Conservation (phyloP, 2,888 invertebrate genomes). For the Nudaria mundana region DNA sequence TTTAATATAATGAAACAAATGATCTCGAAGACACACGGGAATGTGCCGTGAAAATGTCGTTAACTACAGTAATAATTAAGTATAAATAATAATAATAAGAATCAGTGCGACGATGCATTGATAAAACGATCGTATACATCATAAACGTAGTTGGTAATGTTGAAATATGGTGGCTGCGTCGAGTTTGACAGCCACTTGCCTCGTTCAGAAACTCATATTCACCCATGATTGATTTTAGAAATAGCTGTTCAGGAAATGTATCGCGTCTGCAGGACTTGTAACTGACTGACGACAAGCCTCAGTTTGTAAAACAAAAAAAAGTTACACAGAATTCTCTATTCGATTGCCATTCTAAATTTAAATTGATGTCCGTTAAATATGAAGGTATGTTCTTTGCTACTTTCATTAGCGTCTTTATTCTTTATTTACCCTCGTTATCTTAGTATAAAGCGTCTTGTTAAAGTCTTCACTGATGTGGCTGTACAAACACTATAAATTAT, state of each 20-base stretch:
- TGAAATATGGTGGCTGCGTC: constrained; percentile 75
- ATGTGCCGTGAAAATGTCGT: constrained; percentile 75
- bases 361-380: constrained; percentile 19
- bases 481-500: constrained; percentile 77
- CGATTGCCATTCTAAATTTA: constrained; percentile 22
- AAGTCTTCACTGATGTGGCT: constrained; percentile 63
- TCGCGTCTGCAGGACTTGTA: constrained; percentile 12
- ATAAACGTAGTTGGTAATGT: constrained; percentile 68
- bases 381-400: constrained; percentile 15
- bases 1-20: constrained; percentile 59
- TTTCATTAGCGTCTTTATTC: constrained; percentile 26
- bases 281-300: constrained; percentile 11
- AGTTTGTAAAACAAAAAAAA: constrained; percentile 20
- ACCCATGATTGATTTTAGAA: constrained; percentile 71
- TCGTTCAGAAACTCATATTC: constrained; percentile 69
- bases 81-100: constrained; percentile 77
- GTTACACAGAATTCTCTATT: constrained; percentile 13
- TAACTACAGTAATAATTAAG: constrained; percentile 76
- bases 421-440: constrained; percentile 38
- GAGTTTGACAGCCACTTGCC: constrained; percentile 69
- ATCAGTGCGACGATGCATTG: constrained; percentile 79
- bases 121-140: constrained; percentile 74
- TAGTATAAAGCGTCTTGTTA: constrained; percentile 51
- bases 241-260: constrained; percentile 30
- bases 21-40: constrained; percentile 58